Base-by-base conservation (phyloP, 2,113 vertebrate genomes). In the Mormoops blainvillei region DNA sequence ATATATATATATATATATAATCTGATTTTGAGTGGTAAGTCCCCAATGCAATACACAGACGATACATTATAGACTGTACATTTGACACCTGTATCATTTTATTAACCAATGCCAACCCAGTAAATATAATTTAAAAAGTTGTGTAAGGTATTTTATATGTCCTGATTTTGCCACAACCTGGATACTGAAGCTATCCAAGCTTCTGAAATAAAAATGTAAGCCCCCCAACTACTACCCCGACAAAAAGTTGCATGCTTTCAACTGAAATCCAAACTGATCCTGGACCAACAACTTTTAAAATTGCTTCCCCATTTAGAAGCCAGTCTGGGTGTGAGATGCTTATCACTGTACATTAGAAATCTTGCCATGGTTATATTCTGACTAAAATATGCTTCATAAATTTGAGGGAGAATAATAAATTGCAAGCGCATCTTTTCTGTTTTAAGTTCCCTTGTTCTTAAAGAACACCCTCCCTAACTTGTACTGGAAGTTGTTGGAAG, bases 121-220 rank as follows among this genome's bases (percentile, higher is more conserved):
- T 74, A 48, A 28, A 74, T 74, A 31, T 74, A 48, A 74, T 89
- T 89, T 70, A 45, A 43, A 28, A 61, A 28, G 24, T 61, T 61
- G 58, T 99, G 99, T 99, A 99, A 99, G 99, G 99, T 99, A 99
- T 99, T 99, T 99, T 99, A 99, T 99, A 99, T 99, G 99, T 99
- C 99, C 99, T 99, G 99, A 99, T 98, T 99, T 98, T 98, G 99
- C 99, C 99, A 99, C 98, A 98, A 99, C 98, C 99, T 99, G 98
- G 98, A 98, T 99, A 99, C 99, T 99, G 98, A 98, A 99, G 98
- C 98, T 99, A 98, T 99, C 98, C 98, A 98, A 99, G 99, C 99
- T 99, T 99, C 99, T 99, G 99, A 99, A 99, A 99, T 99, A 99
- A 99, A 99, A 99, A 99, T 98, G 95, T 45, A 97, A 97, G 97